A percentile compares a stretch with the other conserved stretches of the same genome.
Evolutionary conservation across 2,797 vertebrate species (phyloP).

Genomic region (Pogonophryne albipinna): DNA sequence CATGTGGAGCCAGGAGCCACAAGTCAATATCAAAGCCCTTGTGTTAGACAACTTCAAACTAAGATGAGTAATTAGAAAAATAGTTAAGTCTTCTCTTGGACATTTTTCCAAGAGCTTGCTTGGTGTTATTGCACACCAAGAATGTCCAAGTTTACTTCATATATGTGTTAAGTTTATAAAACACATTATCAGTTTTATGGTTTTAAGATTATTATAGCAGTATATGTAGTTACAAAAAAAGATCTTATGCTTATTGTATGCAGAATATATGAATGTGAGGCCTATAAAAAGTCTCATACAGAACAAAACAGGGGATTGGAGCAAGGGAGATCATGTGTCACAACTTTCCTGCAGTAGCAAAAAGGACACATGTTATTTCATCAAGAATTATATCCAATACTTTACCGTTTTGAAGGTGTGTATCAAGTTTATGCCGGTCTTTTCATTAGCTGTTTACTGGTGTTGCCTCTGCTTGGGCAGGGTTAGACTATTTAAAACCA

Average conservation of each 20-base stretch:
- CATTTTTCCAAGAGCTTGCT: slow-evolving; percentile 9
- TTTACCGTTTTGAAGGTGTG: background rate
- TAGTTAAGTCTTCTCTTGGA: slow-evolving; percentile 1
- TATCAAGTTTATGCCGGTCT: background rate
- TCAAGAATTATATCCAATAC: background rate
- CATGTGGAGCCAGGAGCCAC: slow-evolving; percentile 34
- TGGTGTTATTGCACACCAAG: background rate
- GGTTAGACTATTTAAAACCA: slow-evolving; percentile 5
- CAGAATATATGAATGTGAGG: no score
- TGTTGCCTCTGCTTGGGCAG: slow-evolving; percentile 1
- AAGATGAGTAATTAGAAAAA: slow-evolving; percentile 49
- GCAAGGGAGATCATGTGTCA: no score
- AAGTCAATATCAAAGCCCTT: slow-evolving; percentile 53
- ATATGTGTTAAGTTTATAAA: background rate
- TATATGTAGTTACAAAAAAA: background rate
- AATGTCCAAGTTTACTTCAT: background rate
- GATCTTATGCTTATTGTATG: background rate
- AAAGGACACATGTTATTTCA: background rate
- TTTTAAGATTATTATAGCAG: background rate
- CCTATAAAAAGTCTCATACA: no score
- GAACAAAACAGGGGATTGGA: no score
- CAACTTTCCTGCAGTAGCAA: no score
- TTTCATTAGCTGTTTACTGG: slow-evolving; percentile 24
- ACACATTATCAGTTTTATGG: background rate
- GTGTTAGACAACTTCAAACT: slow-evolving; percentile 27